Percentiles rank a stretch among this genome's conserved stretches.
Evolutionary conservation across 2,797 vertebrate genomes (phyloP).

Genomic region (Spondyliosoma cantharus): DNA sequence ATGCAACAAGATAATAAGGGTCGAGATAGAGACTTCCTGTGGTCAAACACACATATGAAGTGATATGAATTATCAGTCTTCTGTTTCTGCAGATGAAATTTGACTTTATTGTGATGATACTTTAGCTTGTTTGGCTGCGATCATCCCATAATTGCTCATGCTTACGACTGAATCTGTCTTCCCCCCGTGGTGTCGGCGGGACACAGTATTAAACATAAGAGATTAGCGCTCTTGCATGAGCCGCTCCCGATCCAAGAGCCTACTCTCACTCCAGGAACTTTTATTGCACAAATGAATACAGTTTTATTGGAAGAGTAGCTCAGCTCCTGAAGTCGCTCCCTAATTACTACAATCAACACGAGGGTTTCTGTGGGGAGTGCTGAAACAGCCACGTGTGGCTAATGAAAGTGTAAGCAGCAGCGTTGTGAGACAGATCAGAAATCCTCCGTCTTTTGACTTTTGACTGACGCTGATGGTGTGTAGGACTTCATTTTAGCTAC

Average conservation of each 20-base stretch:
- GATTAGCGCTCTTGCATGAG: conserved; percentile 17
- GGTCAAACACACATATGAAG: conserved; percentile 13
- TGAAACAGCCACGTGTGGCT: neutral
- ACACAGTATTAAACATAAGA: conserved; percentile 22
- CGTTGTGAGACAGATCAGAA: neutral
- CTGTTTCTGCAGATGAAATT: neutral
- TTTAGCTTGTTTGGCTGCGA: neutral
- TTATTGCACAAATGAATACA: conserved; percentile 11
- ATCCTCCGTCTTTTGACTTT: neutral
- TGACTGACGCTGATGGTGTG: neutral
- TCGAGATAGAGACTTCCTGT: conserved; percentile 35
- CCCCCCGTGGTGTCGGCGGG: conserved; percentile 13
- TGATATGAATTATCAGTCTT: neutral
- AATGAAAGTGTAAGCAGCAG: neutral
- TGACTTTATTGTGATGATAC: neutral
- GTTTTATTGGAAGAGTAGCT: conserved; percentile 39
- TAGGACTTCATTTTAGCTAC: neutral
- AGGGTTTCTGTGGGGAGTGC: conserved; percentile 11
- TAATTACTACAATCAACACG: conserved; percentile 40
- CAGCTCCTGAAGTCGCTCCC: conserved; percentile 22
- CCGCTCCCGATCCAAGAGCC: conserved; percentile 20
- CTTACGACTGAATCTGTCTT: conserved; percentile 24
- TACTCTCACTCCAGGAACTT: conserved; percentile 2
- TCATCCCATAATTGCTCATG: conserved; percentile 14
- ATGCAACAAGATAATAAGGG: conserved; percentile 45